phyloP scores from a whole-genome alignment of 92 coral and sea anemone species.

The Parazoanthus swiftii region DNA sequence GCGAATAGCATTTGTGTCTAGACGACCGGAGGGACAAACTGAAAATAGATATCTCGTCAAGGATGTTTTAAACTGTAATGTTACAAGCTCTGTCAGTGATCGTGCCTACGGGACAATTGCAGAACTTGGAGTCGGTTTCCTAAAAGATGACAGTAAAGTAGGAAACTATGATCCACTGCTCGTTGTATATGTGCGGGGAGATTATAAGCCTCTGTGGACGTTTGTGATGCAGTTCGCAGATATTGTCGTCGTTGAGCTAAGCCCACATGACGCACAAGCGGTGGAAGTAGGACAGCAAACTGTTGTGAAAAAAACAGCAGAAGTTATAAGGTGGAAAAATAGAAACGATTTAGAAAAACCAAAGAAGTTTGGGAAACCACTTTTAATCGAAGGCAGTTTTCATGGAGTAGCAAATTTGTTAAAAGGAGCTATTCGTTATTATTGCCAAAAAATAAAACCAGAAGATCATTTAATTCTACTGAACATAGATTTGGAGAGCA shows the following conservation, averaged over 20 bases:
- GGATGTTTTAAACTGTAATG: background rate
- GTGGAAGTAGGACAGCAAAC: background rate
- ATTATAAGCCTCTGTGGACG: background rate
- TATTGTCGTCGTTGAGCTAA: slow-evolving; percentile 8
- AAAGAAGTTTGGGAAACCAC: background rate
- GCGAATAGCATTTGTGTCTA: slow-evolving; percentile 4
- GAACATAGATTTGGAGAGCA: background rate
- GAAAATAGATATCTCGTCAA: background rate
- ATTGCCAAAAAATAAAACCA: background rate
- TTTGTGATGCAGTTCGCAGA: slow-evolving; percentile 9
- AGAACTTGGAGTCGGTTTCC: slow-evolving; percentile 19
- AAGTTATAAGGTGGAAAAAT: background rate
- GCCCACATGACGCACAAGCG: background rate
- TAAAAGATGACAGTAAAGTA: background rate
- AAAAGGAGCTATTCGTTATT: background rate
- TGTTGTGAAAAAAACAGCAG: background rate
- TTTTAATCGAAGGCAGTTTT: slow-evolving; percentile 5
- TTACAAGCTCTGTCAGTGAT: slow-evolving; percentile 1
- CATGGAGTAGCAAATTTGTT: slow-evolving; percentile 11
- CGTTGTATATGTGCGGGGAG: slow-evolving; percentile 10
- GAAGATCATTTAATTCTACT: background rate
- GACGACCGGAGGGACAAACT: slow-evolving; percentile 1
- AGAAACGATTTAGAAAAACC: background rate
- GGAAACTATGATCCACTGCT: background rate
- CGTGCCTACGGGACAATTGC: background rate